Conservation (phyloP, 2,797 vertebrate species). For the Melanotaenia parkinsoni region DNA sequence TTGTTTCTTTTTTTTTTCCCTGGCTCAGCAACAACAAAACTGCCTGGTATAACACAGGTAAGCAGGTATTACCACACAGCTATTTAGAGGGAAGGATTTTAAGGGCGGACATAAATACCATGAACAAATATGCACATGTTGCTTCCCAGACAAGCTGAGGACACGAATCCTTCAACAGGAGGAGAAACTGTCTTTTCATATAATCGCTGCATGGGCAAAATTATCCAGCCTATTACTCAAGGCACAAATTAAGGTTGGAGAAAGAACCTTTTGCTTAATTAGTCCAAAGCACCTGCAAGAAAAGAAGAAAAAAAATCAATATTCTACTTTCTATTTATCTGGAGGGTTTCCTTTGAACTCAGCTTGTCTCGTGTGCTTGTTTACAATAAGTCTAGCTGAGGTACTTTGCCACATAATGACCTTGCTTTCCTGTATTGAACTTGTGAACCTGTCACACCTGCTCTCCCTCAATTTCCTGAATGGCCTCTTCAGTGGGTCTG, state of each 20-base stretch:
- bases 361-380: conserved; percentile 15
- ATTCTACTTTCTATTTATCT: conserved; percentile 14
- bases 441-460: conserved; percentile 63
- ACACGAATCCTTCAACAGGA: conserved; percentile 9
- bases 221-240: not conserved
- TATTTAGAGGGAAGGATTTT: conserved; percentile 54
- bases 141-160: conserved; percentile 13
- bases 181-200: not conserved
- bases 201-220: not conserved
- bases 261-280: conserved; percentile 13
- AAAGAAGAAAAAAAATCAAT: conserved; percentile 22
- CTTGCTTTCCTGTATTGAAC: conserved; percentile 58
- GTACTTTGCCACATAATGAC: conserved; percentile 47
- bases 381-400: conserved; percentile 22
- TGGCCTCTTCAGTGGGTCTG: conserved; percentile 47
- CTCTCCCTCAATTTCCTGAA: conserved; percentile 60
- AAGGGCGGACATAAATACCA: conserved; percentile 1
- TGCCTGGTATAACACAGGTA: conserved; percentile 20
- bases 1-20: conserved; percentile 26
- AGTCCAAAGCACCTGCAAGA: conserved; percentile 2
- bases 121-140: conserved; percentile 35
- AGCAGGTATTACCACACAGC: conserved; percentile 47
- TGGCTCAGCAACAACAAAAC: conserved; percentile 21
- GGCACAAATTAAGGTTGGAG: conserved; percentile 6
- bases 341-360: conserved; percentile 22